Evolutionary conservation across 1,140 invertebrate genomes (phyloP).

Genomic region (Linepithema humile): DNA sequence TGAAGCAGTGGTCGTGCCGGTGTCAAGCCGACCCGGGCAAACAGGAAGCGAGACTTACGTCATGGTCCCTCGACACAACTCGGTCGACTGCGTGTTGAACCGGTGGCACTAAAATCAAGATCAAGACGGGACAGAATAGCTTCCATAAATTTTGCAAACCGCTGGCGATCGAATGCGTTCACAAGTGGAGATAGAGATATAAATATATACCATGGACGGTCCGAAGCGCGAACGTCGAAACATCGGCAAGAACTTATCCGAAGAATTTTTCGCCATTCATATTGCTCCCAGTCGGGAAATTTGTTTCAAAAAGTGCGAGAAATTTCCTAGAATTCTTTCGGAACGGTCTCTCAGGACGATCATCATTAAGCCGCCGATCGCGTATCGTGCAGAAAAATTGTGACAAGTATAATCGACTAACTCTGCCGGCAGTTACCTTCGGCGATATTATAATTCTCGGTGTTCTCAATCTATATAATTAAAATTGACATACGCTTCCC

Average conservation of each 20-base stretch:
- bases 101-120: constrained; percentile 41
- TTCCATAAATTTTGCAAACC: constrained; percentile 43
- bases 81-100: constrained; percentile 34
- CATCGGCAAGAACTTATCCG: background rate
- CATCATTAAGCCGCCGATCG: background rate
- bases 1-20: constrained; percentile 42
- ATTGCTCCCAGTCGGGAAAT: too few relatives aligned
- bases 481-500: constrained; percentile 15
- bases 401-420: constrained; percentile 2
- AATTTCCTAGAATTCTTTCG: background rate
- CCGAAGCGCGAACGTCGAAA: background rate
- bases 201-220: background rate
- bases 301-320: too few relatives aligned
- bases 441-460: background rate
- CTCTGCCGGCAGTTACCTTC: background rate
- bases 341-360: background rate
- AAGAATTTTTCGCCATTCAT: background rate
- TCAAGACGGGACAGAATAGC: constrained; percentile 21
- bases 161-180: background rate
- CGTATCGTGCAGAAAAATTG: constrained; percentile 9
- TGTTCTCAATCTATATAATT: background rate
- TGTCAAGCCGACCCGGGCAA: constrained; percentile 61
- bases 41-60: constrained; percentile 73
- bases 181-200: background rate
- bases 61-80: constrained; percentile 58